A percentile compares a stretch with the other conserved stretches of the same genome.
These are phyloP conservation scores for Alcis repandata DNA, from an alignment of 2,888 invertebrate genomes.

Conservation along the genomic window DNA sequence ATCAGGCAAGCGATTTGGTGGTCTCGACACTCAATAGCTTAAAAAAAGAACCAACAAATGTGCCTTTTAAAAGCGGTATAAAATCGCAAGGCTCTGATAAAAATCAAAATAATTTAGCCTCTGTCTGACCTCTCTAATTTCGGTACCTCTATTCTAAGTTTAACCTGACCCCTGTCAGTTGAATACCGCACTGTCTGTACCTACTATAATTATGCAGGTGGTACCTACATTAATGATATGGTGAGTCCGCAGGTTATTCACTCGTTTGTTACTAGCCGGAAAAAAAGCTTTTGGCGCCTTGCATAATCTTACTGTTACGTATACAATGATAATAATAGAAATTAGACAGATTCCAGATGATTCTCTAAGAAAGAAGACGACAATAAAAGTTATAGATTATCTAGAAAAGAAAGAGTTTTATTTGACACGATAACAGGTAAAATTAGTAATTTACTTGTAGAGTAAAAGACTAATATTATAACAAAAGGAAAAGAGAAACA, in stretches of 20 bases:
- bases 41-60: background rate
- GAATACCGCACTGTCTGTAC: background rate
- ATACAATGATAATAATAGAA: too few relatives aligned
- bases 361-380: too few relatives aligned
- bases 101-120: background rate
- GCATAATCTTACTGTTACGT: background rate
- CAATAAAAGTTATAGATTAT: too few relatives aligned
- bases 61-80: background rate
- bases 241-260: slow-evolving; percentile 4
- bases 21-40: too few relatives aligned
- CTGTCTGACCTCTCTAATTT: background rate
- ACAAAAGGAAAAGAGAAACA: too few relatives aligned
- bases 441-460: too few relatives aligned
- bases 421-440: too few relatives aligned
- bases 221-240: background rate
- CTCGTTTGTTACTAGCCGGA: background rate
- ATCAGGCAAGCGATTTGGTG: too few relatives aligned
- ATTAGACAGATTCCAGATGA: too few relatives aligned
- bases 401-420: too few relatives aligned
- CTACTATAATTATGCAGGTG: slow-evolving; percentile 13
- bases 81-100: background rate
- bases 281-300: slow-evolving; percentile 3
- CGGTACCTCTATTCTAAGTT: background rate
- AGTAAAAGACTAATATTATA: too few relatives aligned
- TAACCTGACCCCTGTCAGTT: background rate